Base-by-base conservation (phyloP, 2,797 vertebrate species). In the Eulemur coronatus region DNA sequence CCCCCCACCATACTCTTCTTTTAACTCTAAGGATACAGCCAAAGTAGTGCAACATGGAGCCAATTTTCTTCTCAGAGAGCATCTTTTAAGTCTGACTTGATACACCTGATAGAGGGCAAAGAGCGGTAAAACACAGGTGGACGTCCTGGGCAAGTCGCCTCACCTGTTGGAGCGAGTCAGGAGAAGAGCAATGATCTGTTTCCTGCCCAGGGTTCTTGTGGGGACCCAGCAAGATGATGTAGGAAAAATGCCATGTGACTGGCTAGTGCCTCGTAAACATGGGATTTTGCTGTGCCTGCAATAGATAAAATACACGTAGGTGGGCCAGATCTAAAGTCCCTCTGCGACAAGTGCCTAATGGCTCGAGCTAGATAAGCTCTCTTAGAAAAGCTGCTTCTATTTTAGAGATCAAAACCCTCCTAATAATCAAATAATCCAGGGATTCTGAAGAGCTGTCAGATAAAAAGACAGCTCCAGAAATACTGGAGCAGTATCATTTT, bases 401-500 rank as follows among this genome's bases (percentile, higher is more conserved):
- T 91, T 97, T 59, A 35, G 57, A 30, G 69, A 88, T 28, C 76
- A 75, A 85, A 96, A 79, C 63, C 33, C 18, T 94, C 63, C 88
- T 93, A 82, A 91, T 52, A 80, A 84, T 46, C 78, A 61, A 55
- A 8, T 94, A 89, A 96, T 85, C 50, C 69, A 50, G 67, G 84
- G 65, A 72, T 81, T 84, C 91, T 41, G 33, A 94, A 84, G 79
- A 76, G 11, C 79, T 80, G 24, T 95, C 72, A 78, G 69, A 85
- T 28, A 82, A 43, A 63, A 78, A 28, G 14, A 43, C 41, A 57
- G 73, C 22, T 84, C 41, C 46, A 72, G 94, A 95, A 7, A 5
- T 86, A 78, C 1, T 81, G 63, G 84, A 94, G 73, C 63, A 93
- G 85, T 97, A 75, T 88, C 41, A 41, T 86, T 94, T 97, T 80